Conservation (phyloP, 2,888 invertebrate genomes). For the Pedicia rivosa region DNA sequence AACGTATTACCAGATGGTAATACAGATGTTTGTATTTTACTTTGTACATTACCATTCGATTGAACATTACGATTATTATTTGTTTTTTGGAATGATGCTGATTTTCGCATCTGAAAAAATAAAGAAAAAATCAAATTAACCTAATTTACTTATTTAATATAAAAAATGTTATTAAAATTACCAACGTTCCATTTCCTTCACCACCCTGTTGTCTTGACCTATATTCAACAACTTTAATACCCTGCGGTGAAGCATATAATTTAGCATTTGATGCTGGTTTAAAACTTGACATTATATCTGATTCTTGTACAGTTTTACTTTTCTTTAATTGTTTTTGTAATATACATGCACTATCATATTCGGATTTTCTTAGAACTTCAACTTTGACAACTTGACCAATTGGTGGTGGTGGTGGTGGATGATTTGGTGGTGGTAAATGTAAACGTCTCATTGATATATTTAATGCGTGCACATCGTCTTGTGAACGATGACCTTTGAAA, state of each 20-base stretch:
- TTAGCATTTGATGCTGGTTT: constrained; percentile 73
- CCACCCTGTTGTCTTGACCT: constrained; percentile 33
- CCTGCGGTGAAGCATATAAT: constrained; percentile 78
- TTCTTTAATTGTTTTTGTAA: constrained; percentile 26
- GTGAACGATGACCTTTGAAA: constrained; percentile 45
- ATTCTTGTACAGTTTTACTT: constrained; percentile 19
- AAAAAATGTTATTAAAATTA: constrained; percentile 1
- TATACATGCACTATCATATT: constrained; percentile 31
- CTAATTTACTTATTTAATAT: not conserved
- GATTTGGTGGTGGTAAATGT: constrained; percentile 59
- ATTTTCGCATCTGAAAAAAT: constrained; percentile 11
- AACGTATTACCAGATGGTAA: constrained; percentile 11
- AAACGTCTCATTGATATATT: constrained; percentile 30
- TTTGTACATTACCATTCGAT: not conserved
- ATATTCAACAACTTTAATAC: constrained; percentile 57
- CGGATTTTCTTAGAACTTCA: constrained; percentile 37
- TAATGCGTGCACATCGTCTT: constrained; percentile 46
- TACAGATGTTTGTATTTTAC: constrained; percentile 8
- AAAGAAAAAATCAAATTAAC: constrained; percentile 3
- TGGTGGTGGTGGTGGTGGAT: constrained; percentile 68
- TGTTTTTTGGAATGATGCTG: constrained; percentile 8
- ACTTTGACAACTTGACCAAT: constrained; percentile 53
- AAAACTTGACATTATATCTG: constrained; percentile 66
- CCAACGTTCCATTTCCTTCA: constrained; percentile 18
- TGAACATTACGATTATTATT: not conserved